phyloP scores from a whole-genome alignment of 2,888 invertebrate species.

The Macrosoma leucophasiata region DNA sequence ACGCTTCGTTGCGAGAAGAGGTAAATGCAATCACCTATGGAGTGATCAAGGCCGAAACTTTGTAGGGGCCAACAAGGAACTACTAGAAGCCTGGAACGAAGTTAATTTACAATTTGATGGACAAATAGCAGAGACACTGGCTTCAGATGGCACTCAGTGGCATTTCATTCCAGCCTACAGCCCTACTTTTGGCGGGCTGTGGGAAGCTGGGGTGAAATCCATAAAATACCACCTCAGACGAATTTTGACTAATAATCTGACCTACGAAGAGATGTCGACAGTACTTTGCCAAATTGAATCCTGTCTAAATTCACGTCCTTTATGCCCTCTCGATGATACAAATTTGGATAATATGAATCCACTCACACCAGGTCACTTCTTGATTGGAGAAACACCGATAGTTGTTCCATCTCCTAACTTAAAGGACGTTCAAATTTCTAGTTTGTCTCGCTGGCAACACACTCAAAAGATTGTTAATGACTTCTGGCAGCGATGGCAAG shows the following conservation, averaged over 20 bases:
- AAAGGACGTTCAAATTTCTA: slow-evolving; percentile 7
- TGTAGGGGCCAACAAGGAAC: slow-evolving; percentile 20
- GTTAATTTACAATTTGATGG: slow-evolving; percentile 11
- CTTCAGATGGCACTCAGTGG: slow-evolving; percentile 20
- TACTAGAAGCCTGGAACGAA: slow-evolving; percentile 14
- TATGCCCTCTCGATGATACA: slow-evolving; percentile 8
- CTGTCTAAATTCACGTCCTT: slow-evolving; percentile 24
- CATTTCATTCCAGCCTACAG: slow-evolving; percentile 21
- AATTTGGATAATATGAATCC: no score
- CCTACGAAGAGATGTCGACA: slow-evolving; percentile 22
- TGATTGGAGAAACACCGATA: slow-evolving; percentile 20
- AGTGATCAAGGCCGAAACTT: no score
- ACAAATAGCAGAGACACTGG: slow-evolving; percentile 5
- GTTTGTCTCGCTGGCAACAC: slow-evolving; percentile 22
- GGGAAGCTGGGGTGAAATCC: slow-evolving; percentile 25
- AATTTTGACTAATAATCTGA: slow-evolving; percentile 13
- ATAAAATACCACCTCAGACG: slow-evolving; percentile 21
- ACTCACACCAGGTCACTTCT: slow-evolving; percentile 25
- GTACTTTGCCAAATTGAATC: slow-evolving; percentile 22
- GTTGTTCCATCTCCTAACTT: slow-evolving; percentile 8
- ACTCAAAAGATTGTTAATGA: slow-evolving; percentile 21
- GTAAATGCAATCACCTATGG: no score
- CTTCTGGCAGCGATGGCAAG: slow-evolving; percentile 26
- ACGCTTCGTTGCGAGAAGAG: slow-evolving; percentile 25
- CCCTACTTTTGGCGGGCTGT: slow-evolving; percentile 22